Conservation (phyloP, 1,140 invertebrate species). For the Plodia interpunctella region DNA sequence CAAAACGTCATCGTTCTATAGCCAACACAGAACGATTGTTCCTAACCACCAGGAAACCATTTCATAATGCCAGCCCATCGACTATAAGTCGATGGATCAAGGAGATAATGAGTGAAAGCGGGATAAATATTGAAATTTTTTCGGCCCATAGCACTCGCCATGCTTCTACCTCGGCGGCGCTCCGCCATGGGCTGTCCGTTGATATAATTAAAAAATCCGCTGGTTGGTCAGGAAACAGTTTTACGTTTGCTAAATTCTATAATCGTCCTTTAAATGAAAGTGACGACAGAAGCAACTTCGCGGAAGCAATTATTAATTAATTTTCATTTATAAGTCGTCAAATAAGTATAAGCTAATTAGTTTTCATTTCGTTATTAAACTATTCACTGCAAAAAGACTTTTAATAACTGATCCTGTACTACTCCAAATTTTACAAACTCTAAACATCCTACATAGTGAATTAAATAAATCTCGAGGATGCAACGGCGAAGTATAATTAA, state of each 20-base stretch:
- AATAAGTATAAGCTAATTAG: too few species aligned
- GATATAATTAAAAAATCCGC: conserved; percentile 30
- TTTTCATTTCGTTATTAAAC: too few species aligned
- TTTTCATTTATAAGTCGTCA: too few species aligned
- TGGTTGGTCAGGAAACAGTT: conserved; percentile 20
- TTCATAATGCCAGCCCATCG: conserved; percentile 10
- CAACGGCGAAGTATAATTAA: too few species aligned
- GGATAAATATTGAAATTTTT: conserved; percentile 28
- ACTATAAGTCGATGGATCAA: conserved; percentile 26
- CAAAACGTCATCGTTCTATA: background rate
- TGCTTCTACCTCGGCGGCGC: conserved; percentile 30
- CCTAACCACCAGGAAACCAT: conserved; percentile 17
- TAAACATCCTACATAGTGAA: too few species aligned
- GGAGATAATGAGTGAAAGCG: conserved; percentile 20
- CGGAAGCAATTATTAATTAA: too few species aligned
- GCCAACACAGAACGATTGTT: background rate
- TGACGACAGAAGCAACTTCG: too few species aligned
- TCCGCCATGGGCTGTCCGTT: conserved; percentile 22
- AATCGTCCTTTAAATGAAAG: conserved; percentile 9
- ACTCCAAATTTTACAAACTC: too few species aligned
- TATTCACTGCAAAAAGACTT: too few species aligned
- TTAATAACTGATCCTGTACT: too few species aligned
- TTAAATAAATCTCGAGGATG: too few species aligned
- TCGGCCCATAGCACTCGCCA: conserved; percentile 33
- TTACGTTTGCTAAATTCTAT: conserved; percentile 18